Evolutionary conservation across 2,888 invertebrate species (phyloP).

Genomic region (Ormyrus thymus): DNA sequence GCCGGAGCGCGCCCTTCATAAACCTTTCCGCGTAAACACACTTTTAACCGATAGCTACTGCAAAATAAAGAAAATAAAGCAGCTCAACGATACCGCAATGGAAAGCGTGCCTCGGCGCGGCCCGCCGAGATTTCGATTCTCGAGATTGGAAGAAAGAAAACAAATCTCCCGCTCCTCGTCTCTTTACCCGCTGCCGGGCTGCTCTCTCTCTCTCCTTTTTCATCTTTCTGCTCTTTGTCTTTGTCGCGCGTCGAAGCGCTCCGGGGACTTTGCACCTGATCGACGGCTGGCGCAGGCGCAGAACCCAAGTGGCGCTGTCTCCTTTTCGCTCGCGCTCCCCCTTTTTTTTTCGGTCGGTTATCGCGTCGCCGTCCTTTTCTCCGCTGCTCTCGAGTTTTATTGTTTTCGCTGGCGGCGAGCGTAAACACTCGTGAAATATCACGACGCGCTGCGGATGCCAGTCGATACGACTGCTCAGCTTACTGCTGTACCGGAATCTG

Average conservation of each 20-base stretch:
- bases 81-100: conserved; percentile 22
- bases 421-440: conserved; percentile 20
- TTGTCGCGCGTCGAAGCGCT: conserved; percentile 39
- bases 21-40: no score
- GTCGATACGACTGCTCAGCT: neutral
- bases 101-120: conserved; percentile 56
- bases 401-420: neutral
- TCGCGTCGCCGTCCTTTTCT: no score
- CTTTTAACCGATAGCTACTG: no score
- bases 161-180: conserved; percentile 28
- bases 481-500: no score
- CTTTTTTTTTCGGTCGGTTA: no score
- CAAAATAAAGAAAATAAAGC: no score
- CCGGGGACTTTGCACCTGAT: conserved; percentile 51
- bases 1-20: no score
- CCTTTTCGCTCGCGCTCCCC: no score
- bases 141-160: conserved; percentile 26
- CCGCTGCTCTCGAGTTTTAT: neutral
- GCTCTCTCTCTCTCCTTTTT: conserved; percentile 12
- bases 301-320: no score
- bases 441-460: neutral
- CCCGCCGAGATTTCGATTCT: conserved; percentile 58
- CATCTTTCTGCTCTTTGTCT: conserved; percentile 47
- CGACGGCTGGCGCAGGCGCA: neutral
- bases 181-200: conserved; percentile 37